Percentiles rank a stretch among this genome's conserved stretches.
Evolutionary conservation across 2,113 vertebrate species (phyloP).

Genomic region (Rafetus swinhoei): DNA sequence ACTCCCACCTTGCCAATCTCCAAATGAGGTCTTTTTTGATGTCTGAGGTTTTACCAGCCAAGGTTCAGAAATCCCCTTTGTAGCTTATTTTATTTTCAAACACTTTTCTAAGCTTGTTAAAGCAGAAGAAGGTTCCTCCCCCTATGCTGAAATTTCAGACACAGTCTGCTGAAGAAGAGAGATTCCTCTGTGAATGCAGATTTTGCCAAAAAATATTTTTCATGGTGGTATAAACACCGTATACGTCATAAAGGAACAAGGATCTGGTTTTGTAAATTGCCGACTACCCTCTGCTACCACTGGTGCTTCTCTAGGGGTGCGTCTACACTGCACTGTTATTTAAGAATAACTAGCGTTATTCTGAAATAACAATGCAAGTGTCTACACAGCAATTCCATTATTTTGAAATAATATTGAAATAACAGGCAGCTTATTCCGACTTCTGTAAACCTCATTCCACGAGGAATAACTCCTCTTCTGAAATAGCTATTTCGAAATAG

Average conservation of each 20-base stretch:
- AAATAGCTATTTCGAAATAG: too few relatives aligned
- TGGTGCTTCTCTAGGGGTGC: background rate
- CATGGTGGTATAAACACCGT: background rate
- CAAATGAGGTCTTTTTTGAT: background rate
- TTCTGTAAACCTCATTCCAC: too few relatives aligned
- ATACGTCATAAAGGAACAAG: background rate
- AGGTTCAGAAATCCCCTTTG: constrained; percentile 10
- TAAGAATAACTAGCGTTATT: too few relatives aligned
- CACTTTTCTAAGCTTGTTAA: background rate
- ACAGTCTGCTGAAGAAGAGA: constrained; percentile 27
- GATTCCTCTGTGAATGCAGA: background rate
- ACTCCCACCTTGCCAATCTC: background rate
- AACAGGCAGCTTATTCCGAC: too few relatives aligned
- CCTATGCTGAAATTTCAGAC: background rate
- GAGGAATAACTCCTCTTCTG: too few relatives aligned
- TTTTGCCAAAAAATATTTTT: background rate
- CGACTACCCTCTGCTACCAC: background rate
- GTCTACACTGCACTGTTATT: too few relatives aligned
- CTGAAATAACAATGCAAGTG: too few relatives aligned
- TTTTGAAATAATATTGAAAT: too few relatives aligned
- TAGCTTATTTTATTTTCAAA: constrained; percentile 30
- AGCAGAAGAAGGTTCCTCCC: background rate
- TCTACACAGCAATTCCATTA: too few relatives aligned
- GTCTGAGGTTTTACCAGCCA: background rate
- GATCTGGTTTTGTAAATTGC: background rate